Conservation (phyloP, 2,888 invertebrate species). For the Flexamia atlantica region DNA sequence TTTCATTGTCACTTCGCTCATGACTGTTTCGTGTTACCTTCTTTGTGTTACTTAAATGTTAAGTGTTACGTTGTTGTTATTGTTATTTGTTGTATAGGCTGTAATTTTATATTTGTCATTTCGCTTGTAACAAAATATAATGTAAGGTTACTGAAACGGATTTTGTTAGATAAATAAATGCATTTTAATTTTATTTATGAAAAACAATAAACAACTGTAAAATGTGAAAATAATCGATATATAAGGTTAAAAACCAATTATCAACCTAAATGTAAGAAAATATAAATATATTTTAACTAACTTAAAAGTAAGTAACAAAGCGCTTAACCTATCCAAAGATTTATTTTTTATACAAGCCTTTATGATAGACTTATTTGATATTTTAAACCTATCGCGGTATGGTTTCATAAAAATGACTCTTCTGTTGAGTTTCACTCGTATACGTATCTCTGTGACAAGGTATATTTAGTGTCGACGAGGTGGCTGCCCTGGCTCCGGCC, state of each 20-base stretch:
- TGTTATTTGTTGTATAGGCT: constrained; percentile 31
- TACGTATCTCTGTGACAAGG: constrained; percentile 39
- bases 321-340: constrained; percentile 39
- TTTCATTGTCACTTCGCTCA: constrained; percentile 2
- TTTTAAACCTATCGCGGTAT: neutral
- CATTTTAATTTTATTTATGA: neutral
- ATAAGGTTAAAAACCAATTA: neutral
- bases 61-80: constrained; percentile 43
- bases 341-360: constrained; percentile 24
- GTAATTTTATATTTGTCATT: constrained; percentile 21
- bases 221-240: too few relatives aligned
- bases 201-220: neutral
- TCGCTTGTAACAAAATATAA: neutral
- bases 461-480: constrained; percentile 27
- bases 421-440: neutral
- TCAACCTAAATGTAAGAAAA: constrained; percentile 5
- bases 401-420: neutral
- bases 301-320: constrained; percentile 18
- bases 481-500: neutral
- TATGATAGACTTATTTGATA: constrained; percentile 22
- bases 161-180: too few relatives aligned
- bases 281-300: constrained; percentile 22
- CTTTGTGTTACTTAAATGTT: constrained; percentile 37
- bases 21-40: constrained; percentile 10
- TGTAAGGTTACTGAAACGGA: neutral